phyloP scores from a whole-genome alignment of 2,888 invertebrate genomes.

The Atethmia centrago region DNA sequence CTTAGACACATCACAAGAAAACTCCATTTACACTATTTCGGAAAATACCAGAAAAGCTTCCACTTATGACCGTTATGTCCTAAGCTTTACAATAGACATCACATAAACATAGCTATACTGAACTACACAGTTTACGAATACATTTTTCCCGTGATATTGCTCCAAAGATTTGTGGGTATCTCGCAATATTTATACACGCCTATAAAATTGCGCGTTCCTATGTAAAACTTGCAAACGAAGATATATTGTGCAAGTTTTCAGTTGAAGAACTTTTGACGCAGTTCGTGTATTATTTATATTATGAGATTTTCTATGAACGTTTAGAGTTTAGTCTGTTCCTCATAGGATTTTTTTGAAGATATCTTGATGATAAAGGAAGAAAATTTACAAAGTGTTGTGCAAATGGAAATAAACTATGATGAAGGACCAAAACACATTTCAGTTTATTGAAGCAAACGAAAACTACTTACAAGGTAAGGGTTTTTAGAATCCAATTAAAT shows the following conservation, averaged over 20 bases:
- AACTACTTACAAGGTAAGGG: no score
- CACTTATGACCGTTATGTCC: neutral
- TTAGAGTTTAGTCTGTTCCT: neutral
- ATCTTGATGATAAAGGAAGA: neutral
- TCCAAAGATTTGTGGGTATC: slow-evolving; percentile 77
- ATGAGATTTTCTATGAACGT: slow-evolving; percentile 33
- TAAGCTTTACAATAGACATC: slow-evolving; percentile 24
- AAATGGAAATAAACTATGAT: neutral
- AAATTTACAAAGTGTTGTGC: no score
- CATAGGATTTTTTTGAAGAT: neutral
- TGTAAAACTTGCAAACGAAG: slow-evolving; percentile 53
- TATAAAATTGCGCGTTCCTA: slow-evolving; percentile 38
- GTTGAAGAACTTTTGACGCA: slow-evolving; percentile 38
- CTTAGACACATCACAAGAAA: neutral
- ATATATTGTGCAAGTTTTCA: slow-evolving; percentile 63
- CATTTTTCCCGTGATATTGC: slow-evolving; percentile 84
- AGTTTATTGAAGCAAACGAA: no score
- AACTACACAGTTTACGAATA: slow-evolving; percentile 75
- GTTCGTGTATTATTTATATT: slow-evolving; percentile 35
- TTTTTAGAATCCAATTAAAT: no score
- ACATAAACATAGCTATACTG: slow-evolving; percentile 29
- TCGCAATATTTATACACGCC: slow-evolving; percentile 44
- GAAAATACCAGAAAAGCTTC: neutral
- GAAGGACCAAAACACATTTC: no score
- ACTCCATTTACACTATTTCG: neutral